Conservation (phyloP, 2,113 vertebrate species). For the Sminthopsis crassicaudata region DNA sequence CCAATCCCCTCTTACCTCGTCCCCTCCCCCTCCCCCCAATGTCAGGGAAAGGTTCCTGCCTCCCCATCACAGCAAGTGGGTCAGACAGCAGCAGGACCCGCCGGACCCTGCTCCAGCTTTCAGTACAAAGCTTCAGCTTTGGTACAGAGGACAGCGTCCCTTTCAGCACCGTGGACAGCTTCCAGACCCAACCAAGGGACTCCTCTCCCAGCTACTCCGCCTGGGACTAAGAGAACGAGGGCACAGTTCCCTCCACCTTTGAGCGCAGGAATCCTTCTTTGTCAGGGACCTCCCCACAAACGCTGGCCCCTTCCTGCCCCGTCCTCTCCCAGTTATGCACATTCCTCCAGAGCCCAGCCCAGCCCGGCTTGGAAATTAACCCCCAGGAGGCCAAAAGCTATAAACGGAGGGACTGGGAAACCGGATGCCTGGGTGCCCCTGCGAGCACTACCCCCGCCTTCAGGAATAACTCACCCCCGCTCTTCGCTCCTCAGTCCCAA, state of each 20-base stretch:
- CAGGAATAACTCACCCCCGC: neutral
- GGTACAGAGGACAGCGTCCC: neutral
- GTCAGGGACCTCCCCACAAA: neutral
- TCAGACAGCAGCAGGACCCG: neutral
- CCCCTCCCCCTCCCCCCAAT: neutral
- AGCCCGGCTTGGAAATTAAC: neutral
- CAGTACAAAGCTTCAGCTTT: too few relatives aligned
- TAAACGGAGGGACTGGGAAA: neutral
- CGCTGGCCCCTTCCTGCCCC: neutral
- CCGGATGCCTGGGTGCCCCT: neutral
- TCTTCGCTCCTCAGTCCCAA: neutral
- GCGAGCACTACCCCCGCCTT: neutral
- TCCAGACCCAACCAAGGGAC: neutral
- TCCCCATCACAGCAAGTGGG: neutral
- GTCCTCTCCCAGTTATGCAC: neutral
- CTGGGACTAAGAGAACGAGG: neutral
- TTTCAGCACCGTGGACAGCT: neutral
- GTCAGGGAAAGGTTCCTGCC: neutral
- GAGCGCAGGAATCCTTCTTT: neutral
- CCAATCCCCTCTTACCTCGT: too few relatives aligned
- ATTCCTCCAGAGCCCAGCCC: neutral
- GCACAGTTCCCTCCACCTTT: neutral
- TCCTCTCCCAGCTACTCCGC: neutral
- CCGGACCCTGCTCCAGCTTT: neutral
- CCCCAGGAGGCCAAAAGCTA: neutral